A percentile compares a stretch with the other conserved stretches of the same genome.
Evolutionary conservation across 2,888 invertebrate genomes (phyloP).

Genomic region (Drosophila dives): DNA sequence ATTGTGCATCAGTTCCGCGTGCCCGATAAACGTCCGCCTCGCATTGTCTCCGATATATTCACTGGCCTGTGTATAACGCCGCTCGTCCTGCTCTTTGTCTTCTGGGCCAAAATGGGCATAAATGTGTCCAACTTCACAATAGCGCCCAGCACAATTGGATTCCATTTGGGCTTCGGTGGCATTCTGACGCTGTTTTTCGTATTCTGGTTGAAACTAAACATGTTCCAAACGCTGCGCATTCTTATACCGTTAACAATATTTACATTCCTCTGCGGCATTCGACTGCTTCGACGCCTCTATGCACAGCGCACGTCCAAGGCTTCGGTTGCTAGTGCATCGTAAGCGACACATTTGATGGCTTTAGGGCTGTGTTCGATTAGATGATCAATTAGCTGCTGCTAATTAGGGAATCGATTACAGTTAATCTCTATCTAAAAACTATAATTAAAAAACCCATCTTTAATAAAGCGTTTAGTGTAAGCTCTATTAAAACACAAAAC

Average conservation of each 20-base stretch:
- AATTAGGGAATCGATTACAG: slow-evolving; percentile 40
- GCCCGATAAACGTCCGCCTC: slow-evolving; percentile 96
- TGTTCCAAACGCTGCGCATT: slow-evolving; percentile 98
- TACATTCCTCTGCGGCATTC: slow-evolving; percentile 97
- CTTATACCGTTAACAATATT: slow-evolving; percentile 93
- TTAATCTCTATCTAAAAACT: slow-evolving; percentile 54
- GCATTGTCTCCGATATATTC: slow-evolving; percentile 95
- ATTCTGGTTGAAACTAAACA: slow-evolving; percentile 97
- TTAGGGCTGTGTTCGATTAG: slow-evolving; percentile 51
- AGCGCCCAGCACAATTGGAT: slow-evolving; percentile 92
- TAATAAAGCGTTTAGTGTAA: slow-evolving; percentile 77
- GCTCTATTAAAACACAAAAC: slow-evolving; percentile 55
- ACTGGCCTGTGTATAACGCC: slow-evolving; percentile 93
- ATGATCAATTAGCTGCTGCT: slow-evolving; percentile 36
- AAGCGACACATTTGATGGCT: slow-evolving; percentile 36
- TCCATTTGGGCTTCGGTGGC: slow-evolving; percentile 95
- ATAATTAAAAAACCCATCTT: slow-evolving; percentile 48
- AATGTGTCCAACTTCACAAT: slow-evolving; percentile 94
- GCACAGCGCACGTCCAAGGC: slow-evolving; percentile 76
- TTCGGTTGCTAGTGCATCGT: slow-evolving; percentile 36
- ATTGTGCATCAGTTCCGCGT: slow-evolving; percentile 94
- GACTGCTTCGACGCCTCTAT: slow-evolving; percentile 91
- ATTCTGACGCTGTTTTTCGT: slow-evolving; percentile 94
- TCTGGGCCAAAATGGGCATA: slow-evolving; percentile 95
- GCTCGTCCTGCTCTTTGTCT: slow-evolving; percentile 91